phyloP scores from a whole-genome alignment of 2,113 vertebrate genomes.

The Dunckerocampus dactyliophorus region DNA sequence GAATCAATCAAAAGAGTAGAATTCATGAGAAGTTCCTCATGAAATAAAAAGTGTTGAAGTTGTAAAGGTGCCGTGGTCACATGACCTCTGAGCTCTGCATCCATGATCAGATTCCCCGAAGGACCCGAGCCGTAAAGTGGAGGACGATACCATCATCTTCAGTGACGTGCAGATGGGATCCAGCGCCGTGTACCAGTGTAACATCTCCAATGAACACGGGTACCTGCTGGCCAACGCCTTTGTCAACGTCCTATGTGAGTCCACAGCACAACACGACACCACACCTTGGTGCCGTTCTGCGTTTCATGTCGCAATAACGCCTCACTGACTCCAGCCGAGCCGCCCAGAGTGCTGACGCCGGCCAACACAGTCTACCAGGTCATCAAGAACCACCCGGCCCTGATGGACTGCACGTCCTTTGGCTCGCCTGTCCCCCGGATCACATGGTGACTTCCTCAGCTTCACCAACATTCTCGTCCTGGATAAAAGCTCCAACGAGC shows the following conservation, averaged over 20 bases:
- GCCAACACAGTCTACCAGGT: conserved; percentile 86
- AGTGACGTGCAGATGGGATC: conserved; percentile 83
- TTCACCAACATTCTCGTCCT: neutral
- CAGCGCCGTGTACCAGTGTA: conserved; percentile 95
- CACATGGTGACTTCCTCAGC: conserved; percentile 79
- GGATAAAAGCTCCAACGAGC: neutral
- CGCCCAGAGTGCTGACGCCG: conserved; percentile 86
- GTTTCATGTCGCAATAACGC: neutral
- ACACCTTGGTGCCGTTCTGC: no score
- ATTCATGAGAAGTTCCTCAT: no score
- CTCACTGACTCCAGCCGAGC: conserved; percentile 79
- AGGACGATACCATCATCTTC: conserved; percentile 91
- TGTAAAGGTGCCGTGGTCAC: neutral
- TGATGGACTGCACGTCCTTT: conserved; percentile 86
- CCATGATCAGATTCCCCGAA: conserved; percentile 77
- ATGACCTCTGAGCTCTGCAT: neutral
- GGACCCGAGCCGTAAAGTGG: conserved; percentile 86
- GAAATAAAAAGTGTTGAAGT: neutral
- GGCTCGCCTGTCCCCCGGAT: conserved; percentile 90
- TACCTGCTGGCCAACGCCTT: conserved; percentile 95
- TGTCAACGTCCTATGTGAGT: conserved; percentile 93
- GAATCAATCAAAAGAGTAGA: no score
- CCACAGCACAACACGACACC: neutral
- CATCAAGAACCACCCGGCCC: conserved; percentile 79
- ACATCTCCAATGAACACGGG: conserved; percentile 89